Base-by-base conservation (phyloP, 2,113 vertebrate species). In the Nyctereutes procyonoides region DNA sequence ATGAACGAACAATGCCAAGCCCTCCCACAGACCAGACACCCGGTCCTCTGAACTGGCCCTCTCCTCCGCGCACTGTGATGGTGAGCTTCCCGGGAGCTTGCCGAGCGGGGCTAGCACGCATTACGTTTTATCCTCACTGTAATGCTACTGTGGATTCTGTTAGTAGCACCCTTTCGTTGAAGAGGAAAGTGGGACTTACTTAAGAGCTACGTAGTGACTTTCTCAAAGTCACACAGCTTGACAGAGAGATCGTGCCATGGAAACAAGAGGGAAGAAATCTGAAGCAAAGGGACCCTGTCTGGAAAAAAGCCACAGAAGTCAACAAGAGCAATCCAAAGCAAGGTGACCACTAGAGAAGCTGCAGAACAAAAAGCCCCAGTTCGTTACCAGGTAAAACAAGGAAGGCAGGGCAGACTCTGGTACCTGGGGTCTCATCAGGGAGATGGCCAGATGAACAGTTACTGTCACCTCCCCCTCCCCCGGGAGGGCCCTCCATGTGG, bases 51-150 rank as follows among this genome's bases (percentile, higher is more conserved):
- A 20, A 1, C 10, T 5, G 62, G 58, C 26, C 30, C 30, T 28
- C 20, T 35, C 32, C 6, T 67, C 15, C 2, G 0, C 1, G 1
- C 10, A 22, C 48, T 0, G 0, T 0, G 8, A 6, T 8, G 8
- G 30, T 51, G 8, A 17, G 26, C 77, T 60, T 62, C 12, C 67
- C 2, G 3, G 1, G 11, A 22, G 20, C 32, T 3, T 9, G 11
- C 62, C 20, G 2, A 71, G 67, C 9, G 26, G 16, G 28, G 55
- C 32, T 4, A 56, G 28, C 60, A 35, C 0, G 24, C 2, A 4
- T 30, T 51, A 8, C 2, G 3, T 55, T 74, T 63, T 55, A 32
- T 53, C 55, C 8, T 67, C 8, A 3, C 11, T 20, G 22, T 5
- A 22, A 35, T 1, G 3, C 22, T 2, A 19, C 0, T 1, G 17